A percentile compares a stretch with the other conserved stretches of the same genome.
phyloP scores from a whole-genome alignment of 2,797 vertebrate species.

The Danionella dracula region DNA sequence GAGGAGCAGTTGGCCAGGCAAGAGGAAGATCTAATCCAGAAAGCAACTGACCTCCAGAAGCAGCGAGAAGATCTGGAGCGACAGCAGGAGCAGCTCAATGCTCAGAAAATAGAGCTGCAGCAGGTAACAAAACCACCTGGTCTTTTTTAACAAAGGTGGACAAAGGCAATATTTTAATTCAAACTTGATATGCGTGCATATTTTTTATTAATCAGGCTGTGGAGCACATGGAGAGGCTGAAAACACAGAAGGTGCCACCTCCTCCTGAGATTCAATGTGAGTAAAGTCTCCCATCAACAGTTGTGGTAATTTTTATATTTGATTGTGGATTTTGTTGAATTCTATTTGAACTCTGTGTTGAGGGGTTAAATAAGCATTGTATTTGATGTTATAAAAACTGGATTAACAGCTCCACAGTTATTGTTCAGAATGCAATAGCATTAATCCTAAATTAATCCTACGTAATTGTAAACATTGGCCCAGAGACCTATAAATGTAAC shows the following conservation, averaged over 20 bases:
- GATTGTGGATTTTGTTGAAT: too few relatives aligned
- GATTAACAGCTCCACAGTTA: too few relatives aligned
- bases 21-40: constrained; percentile 82
- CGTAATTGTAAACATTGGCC: too few relatives aligned
- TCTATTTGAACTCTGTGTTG: too few relatives aligned
- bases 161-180: too few relatives aligned
- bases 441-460: too few relatives aligned
- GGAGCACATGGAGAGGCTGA: constrained; percentile 91
- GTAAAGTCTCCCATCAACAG: constrained; percentile 23
- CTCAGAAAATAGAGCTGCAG: constrained; percentile 86
- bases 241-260: constrained; percentile 74
- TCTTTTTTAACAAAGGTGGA: too few relatives aligned
- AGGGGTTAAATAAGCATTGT: too few relatives aligned
- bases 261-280: constrained; percentile 73
- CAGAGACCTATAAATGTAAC: too few relatives aligned
- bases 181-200: not conserved
- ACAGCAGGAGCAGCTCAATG: constrained; percentile 88
- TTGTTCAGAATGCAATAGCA: too few relatives aligned
- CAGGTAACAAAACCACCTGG: constrained; percentile 68
- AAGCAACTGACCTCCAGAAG: constrained; percentile 81
- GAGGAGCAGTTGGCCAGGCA: constrained; percentile 84
- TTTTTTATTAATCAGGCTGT: constrained; percentile 73
- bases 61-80: constrained; percentile 86
- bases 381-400: too few relatives aligned
- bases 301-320: too few relatives aligned